Base-by-base conservation (phyloP, 2,888 invertebrate species). In the Disparrhopalites patrizii region DNA sequence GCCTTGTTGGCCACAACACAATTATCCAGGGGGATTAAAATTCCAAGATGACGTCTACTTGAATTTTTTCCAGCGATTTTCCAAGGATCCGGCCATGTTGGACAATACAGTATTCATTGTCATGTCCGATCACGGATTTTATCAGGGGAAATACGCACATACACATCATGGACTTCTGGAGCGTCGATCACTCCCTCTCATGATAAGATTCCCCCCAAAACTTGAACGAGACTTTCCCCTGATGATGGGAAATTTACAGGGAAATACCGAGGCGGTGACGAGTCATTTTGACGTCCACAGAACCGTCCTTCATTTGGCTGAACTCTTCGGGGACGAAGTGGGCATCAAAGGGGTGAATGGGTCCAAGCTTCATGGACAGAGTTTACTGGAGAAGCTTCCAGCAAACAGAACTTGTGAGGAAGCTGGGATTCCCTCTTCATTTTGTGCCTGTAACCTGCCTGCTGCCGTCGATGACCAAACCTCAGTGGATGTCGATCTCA, bases 21-120 rank as follows among this genome's bases (percentile, higher is more conserved):
- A 70, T 25, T 36, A 58, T 27, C 54, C 64, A 2, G 52, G 56
- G 8, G 7, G 62, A 0, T 47, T 69, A 0, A 23, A 36, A n/a
- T 38, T 47, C 23, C 47, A 67, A 28, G 71, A 71, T 43, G 10
- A 27, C 0, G 38, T 28, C 8, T 66, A 62, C 31, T 23, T 64
- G 1, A 27, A 61, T 3, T 69, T 69, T 30, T 69, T 71, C 54
- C 31, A 68, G 27, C 23, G 54, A 10, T 27, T 71, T 28, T 13
- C 47, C 18, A 31, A 57, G 3, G 23, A 43, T 2, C 30, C 61
- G 18, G 33, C 30, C 3, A 23, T 68, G n/a, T 47, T 56, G 23
- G 68, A 69, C 25, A 68, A 54, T 28, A 71, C 71, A 1, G 47
- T 66, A 8, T 38, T 71, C 38, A 30, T 71, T n/a, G 31, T 71